Base-by-base conservation (phyloP, 2,113 vertebrate species). In the Python bivittatus region DNA sequence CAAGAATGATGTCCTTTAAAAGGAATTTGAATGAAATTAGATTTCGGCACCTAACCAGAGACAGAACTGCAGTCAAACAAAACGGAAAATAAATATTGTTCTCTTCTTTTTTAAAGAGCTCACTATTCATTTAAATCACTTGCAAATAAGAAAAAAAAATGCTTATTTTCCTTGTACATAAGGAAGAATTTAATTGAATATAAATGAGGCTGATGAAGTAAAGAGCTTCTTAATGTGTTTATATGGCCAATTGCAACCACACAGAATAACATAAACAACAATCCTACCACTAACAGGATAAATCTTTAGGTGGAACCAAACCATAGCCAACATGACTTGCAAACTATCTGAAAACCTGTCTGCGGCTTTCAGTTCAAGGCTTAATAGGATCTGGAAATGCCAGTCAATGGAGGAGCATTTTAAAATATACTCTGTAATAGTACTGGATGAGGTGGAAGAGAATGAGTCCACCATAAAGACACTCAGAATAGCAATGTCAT, bases 321-420 rank as follows among this genome's bases (percentile, higher is more conserved):
- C 20, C 53, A 29, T 58, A 84, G 38, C n/a, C 57, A 61, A 25
- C 15, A 92, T 92, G 91, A 92, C 88, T 92, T 92, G 91, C 79
- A 92, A 85, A 92, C 84, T 89, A 48, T 29, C 29, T 83, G 56
- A 15, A 44, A 11, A 83, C 29, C 9, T 42, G 42, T 29, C 91
- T 54, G 38, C 54, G 48, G 44, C 88, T 88, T 92, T 89, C 44
- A 85, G 52, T 84, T 53, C 23, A 54, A 25, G 56, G n/a, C 44
- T 87, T 42, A 56, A 86, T 64, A 52, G 60, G 58, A 68, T 44
- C 38, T 27, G 38, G 57, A 92, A 92, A 84, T 84, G 42, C 22
- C 38, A 1, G n/a, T 54, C n/a, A 92, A 42, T 53, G n/a, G 48
- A 54, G 38, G 23, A 92, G 56, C 8, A 56, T 64, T 64, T 85